These are phyloP conservation scores for Sesamia nonagrioides DNA, from an alignment of 1,140 invertebrate genomes.

Conservation along the genomic window DNA sequence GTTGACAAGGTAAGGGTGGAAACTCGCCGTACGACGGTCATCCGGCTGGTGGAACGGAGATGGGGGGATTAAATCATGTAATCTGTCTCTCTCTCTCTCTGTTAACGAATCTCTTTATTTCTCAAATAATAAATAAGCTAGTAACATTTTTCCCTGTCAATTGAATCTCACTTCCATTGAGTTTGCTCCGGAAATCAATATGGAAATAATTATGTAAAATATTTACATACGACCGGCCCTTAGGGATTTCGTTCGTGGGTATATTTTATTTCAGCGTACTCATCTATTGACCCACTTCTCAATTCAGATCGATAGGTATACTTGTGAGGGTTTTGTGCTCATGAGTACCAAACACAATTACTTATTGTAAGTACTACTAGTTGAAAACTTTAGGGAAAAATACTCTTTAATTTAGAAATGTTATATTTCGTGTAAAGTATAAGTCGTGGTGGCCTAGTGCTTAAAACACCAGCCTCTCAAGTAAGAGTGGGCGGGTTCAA, in stretches of 20 bases:
- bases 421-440: too few species aligned
- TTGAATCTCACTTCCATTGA: constrained; percentile 16
- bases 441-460: too few species aligned
- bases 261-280: constrained; percentile 8
- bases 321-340: neutral
- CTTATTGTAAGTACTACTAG: neutral
- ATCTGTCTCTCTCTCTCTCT: neutral
- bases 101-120: neutral
- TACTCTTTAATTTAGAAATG: too few species aligned
- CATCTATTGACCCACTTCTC: neutral
- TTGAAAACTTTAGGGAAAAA: too few species aligned
- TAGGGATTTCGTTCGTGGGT: constrained; percentile 4
- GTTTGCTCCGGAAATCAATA: constrained; percentile 17
- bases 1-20: too few species aligned
- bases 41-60: too few species aligned
- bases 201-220: constrained; percentile 27
- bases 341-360: neutral
- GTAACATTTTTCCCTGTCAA: constrained; percentile 20
- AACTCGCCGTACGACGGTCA: too few species aligned
- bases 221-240: constrained; percentile 21
- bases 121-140: neutral
- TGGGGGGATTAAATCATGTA: too few species aligned
- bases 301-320: constrained; percentile 10
- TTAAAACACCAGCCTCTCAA: too few species aligned
- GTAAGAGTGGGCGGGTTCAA: too few species aligned